phyloP scores from a whole-genome alignment of 2,113 vertebrate genomes.

The Osmerus eperlanus region DNA sequence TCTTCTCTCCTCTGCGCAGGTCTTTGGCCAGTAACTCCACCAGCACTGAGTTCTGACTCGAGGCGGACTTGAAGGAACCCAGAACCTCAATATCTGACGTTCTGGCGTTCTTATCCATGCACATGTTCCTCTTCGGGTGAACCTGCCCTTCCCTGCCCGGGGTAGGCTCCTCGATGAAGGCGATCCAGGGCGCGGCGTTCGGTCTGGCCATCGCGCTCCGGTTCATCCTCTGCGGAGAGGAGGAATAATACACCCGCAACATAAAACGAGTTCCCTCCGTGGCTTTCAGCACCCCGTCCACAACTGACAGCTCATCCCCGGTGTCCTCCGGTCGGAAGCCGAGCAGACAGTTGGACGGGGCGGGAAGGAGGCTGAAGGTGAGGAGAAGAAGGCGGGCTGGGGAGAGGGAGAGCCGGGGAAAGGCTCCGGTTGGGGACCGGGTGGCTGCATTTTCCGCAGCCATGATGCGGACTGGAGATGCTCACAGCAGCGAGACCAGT shows the following conservation, averaged over 20 bases:
- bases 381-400: constrained; percentile 69
- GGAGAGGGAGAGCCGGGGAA: constrained; percentile 47
- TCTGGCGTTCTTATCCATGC: constrained; percentile 80
- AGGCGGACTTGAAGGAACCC: constrained; percentile 79
- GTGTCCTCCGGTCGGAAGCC: constrained; percentile 89
- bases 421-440: constrained; percentile 31
- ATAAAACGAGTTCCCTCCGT: constrained; percentile 88
- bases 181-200: constrained; percentile 77
- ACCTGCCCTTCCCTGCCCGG: constrained; percentile 65
- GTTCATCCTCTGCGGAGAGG: constrained; percentile 68
- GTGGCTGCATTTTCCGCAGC: constrained; percentile 66
- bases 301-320: constrained; percentile 79
- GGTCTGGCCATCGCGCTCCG: constrained; percentile 51
- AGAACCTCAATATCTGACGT: constrained; percentile 88
- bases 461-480: constrained; percentile 74
- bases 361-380: constrained; percentile 68
- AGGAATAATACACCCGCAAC: constrained; percentile 80
- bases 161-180: constrained; percentile 83
- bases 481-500: constrained; percentile 48
- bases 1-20: constrained; percentile 79
- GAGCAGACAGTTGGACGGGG: constrained; percentile 71
- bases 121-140: constrained; percentile 71
- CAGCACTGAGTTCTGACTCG: constrained; percentile 81
- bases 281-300: constrained; percentile 83
- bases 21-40: constrained; percentile 85